Conservation (phyloP, 64 coral and sea anemone species). For the Montipora foliosa region DNA sequence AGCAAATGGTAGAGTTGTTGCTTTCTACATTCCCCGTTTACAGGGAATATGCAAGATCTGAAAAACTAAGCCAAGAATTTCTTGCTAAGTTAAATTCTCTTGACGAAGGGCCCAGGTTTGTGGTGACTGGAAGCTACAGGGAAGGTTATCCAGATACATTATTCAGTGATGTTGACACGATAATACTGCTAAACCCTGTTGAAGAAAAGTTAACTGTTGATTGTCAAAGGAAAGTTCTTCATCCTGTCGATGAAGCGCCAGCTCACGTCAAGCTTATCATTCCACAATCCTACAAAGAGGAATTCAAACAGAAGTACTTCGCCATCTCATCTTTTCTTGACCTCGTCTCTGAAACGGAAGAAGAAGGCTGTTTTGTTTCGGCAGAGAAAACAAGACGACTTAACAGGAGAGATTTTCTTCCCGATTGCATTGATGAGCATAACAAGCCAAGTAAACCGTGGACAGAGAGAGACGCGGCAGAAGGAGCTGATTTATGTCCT, state of each 20-base stretch:
- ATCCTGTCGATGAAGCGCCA: background rate
- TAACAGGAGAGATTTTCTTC: slow-evolving; percentile 26
- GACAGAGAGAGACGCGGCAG: background rate
- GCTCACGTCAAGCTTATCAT: slow-evolving; percentile 34
- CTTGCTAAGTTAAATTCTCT: background rate
- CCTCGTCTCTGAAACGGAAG: background rate
- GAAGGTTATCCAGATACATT: slow-evolving; percentile 2
- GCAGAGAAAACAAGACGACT: slow-evolving; percentile 2
- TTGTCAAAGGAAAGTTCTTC: background rate
- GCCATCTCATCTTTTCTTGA: background rate
- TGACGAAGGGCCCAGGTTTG: background rate
- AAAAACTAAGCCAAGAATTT: background rate
- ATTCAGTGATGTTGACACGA: background rate
- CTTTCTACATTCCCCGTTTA: background rate
- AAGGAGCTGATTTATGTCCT: background rate
- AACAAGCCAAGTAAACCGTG: background rate
- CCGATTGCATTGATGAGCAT: background rate
- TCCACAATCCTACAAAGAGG: background rate
- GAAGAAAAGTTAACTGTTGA: background rate
- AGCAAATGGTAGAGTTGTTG: background rate
- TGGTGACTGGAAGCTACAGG: background rate
- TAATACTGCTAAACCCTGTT: background rate
- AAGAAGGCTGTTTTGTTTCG: background rate
- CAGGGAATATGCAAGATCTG: background rate
- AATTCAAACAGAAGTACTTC: background rate